Evolutionary conservation across 2,888 invertebrate genomes (phyloP), one percentile per base, ranked within the genome.

Genomic region (Trichogramma evanescens): DNA sequence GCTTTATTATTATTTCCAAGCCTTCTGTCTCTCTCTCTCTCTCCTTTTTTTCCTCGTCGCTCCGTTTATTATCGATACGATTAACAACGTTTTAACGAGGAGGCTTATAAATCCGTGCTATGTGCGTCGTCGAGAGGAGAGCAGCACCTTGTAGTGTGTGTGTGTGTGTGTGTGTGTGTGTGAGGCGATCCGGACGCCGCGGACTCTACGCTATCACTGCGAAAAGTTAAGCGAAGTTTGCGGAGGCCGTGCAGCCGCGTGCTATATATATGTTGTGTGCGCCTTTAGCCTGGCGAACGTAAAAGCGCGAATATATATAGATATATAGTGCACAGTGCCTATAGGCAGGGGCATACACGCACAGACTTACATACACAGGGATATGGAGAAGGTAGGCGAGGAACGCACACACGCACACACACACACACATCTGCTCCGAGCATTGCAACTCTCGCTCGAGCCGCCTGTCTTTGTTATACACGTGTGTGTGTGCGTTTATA

Each of bases 151-250:
- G n/a, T n/a, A n/a, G n/a, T n/a, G n/a, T n/a, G n/a, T n/a, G n/a
- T n/a, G 39, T 46, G 39, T 38, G 10, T 46, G 5, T 40, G 41
- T 41, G 7, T 41, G 43, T 10, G 54, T 6, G 38, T 38, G 53
- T 2, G 7, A 50, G 48, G 60, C 64, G 73, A 75, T 71, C 72
- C 67, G 72, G 70, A 72, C 75, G 70, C 74, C 71, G 74, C 74
- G 72, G 70, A 72, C 72, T 75, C 74, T 73, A 73, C 74, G 74
- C 73, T 76, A 75, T 76, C 76, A 75, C 75, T 76, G 74, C 26
- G 26, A 26, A 26, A 26, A 26, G 26, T 26, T 26, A 2, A 26
- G 26, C 26, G 26, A 26, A 26, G 26, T 26, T 26, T 26, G 26
- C 26, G 26, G 26, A 76, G 72, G 56, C 56, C 74, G 68, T 67